These are phyloP conservation scores for Pandemis cinnamomeana DNA, from an alignment of 2,888 invertebrate species.

Conservation along the genomic window DNA sequence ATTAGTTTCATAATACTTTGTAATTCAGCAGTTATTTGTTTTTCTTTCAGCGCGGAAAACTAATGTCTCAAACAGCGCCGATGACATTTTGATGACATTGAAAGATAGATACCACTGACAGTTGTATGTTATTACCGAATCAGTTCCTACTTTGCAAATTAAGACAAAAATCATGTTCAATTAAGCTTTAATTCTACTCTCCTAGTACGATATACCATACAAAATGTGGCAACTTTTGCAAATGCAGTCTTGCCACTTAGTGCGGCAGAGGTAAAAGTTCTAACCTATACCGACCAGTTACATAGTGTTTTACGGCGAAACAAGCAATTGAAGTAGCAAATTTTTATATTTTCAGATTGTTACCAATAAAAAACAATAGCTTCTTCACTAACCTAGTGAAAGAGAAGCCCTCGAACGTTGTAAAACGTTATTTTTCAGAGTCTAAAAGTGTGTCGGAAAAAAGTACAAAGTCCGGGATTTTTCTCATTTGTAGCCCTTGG, in stretches of 20 bases:
- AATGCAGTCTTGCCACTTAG: constrained; percentile 61
- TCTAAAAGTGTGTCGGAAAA: constrained; percentile 60
- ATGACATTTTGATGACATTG: not conserved
- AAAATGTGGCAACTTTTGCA: constrained; percentile 78
- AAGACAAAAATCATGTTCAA: constrained; percentile 55
- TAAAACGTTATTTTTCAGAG: constrained; percentile 65
- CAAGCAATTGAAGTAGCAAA: constrained; percentile 11
- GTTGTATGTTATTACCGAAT: constrained; percentile 41
- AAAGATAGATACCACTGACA: constrained; percentile 9
- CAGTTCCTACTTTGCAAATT: constrained; percentile 48
- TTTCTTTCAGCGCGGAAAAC: too few relatives aligned
- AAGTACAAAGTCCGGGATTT: constrained; percentile 59
- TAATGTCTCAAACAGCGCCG: constrained; percentile 3
- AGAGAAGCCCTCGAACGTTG: constrained; percentile 62
- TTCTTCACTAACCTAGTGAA: constrained; percentile 65
- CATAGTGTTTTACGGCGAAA: not conserved
- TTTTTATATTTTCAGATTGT: constrained; percentile 62
- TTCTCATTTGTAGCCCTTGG: constrained; percentile 73
- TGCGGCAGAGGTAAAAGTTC: constrained; percentile 68
- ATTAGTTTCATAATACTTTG: too few relatives aligned
- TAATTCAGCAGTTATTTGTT: too few relatives aligned
- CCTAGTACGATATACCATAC: constrained; percentile 36
- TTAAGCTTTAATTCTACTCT: constrained; percentile 42
- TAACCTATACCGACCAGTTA: constrained; percentile 43
- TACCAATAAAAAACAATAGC: constrained; percentile 62